phyloP scores from a whole-genome alignment of 35 echinoderm and acorn worm species.

The Anneissia japonica region DNA sequence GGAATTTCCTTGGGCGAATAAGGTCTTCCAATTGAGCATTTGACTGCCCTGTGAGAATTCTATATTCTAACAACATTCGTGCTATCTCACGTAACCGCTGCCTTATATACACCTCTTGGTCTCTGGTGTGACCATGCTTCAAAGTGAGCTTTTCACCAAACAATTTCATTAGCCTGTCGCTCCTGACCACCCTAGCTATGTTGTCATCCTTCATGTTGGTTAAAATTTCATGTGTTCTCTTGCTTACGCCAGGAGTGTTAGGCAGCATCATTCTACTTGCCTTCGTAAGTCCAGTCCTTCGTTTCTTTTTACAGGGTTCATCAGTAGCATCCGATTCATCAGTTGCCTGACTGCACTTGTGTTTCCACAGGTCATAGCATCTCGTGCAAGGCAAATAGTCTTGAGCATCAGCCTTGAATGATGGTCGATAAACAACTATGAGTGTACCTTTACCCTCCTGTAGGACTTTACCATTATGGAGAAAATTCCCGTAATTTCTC shows the following conservation, averaged over 20 bases:
- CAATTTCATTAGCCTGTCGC: not conserved
- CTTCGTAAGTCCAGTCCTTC: not conserved
- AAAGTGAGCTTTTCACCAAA: conserved; percentile 2
- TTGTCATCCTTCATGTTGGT: conserved; percentile 18
- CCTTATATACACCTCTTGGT: conserved; percentile 18
- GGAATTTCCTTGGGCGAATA: conserved; percentile 11
- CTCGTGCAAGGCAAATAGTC: conserved; percentile 44
- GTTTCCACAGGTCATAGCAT: conserved; percentile 48
- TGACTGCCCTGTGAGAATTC: not conserved
- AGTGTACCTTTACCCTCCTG: conserved; percentile 11
- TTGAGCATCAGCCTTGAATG: not conserved
- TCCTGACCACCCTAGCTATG: conserved; percentile 9
- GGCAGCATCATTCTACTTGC: conserved; percentile 28
- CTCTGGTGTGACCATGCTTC: conserved; percentile 29
- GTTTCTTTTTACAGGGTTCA: conserved; percentile 30
- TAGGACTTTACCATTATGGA: conserved; percentile 44
- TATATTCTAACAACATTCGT: not conserved
- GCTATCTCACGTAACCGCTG: conserved; percentile 3
- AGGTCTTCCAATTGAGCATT: conserved; percentile 16
- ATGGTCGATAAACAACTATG: conserved; percentile 26
- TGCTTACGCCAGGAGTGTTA: conserved; percentile 5
- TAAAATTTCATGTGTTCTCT: conserved; percentile 17
- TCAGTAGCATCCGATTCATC: conserved; percentile 4
- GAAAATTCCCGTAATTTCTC: not conserved
- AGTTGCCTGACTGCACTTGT: conserved; percentile 20